These are phyloP conservation scores for Pinctada fucata DNA, from an alignment of 2,888 invertebrate genomes.

Conservation along the genomic window DNA sequence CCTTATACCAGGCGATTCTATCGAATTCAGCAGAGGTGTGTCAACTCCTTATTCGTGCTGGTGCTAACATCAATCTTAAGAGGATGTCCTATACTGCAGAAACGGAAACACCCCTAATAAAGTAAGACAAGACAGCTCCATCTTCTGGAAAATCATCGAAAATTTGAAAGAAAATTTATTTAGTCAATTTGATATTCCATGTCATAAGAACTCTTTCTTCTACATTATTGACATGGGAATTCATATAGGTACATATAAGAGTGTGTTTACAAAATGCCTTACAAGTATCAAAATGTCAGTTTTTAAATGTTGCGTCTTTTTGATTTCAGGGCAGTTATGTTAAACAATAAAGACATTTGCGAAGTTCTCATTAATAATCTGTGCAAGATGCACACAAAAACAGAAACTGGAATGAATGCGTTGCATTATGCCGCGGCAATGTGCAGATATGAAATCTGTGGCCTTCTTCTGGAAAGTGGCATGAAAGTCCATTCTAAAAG, in stretches of 20 bases:
- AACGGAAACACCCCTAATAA: constrained; percentile 68
- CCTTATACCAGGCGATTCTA: constrained; percentile 69
- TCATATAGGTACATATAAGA: no score
- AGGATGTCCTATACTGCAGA: constrained; percentile 55
- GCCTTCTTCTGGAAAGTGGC: constrained; percentile 63
- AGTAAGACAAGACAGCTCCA: constrained; percentile 48
- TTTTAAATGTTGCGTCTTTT: neutral
- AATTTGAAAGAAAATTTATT: neutral
- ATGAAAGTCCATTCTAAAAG: constrained; percentile 65
- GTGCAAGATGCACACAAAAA: constrained; percentile 67
- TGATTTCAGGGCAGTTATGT: constrained; percentile 67
- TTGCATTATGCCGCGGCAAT: constrained; percentile 71
- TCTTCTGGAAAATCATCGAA: neutral
- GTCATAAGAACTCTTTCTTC: no score
- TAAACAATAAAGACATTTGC: constrained; percentile 66
- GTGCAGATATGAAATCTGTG: constrained; percentile 66
- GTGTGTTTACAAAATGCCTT: no score
- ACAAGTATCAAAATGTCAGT: no score
- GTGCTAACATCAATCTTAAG: constrained; percentile 72
- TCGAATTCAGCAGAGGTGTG: constrained; percentile 58
- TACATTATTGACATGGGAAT: no score
- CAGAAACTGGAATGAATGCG: constrained; percentile 67
- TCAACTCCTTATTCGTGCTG: constrained; percentile 61
- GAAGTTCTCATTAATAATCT: constrained; percentile 68
- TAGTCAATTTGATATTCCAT: neutral